These are phyloP conservation scores for Girardia tigrina DNA, from an alignment of 2,888 invertebrate genomes.

Conservation along the genomic window DNA sequence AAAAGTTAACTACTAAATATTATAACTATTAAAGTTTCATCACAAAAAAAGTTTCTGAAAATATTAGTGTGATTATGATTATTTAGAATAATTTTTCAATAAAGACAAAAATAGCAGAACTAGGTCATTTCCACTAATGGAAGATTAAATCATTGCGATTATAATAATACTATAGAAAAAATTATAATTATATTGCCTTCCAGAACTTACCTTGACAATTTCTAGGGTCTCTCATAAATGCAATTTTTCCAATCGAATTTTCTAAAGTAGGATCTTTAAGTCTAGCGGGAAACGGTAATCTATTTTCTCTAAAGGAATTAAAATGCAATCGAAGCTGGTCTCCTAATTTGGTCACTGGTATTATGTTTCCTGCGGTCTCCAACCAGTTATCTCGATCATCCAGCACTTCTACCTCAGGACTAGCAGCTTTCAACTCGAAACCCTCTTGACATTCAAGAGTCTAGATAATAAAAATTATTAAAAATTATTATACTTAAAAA, in stretches of 20 bases:
- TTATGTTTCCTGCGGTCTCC: slow-evolving; percentile 87
- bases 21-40: no score
- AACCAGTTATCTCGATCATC: slow-evolving; percentile 84
- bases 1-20: no score
- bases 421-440: slow-evolving; percentile 36
- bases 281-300: slow-evolving; percentile 75
- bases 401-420: slow-evolving; percentile 50
- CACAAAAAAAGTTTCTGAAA: no score
- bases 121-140: no score
- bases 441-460: slow-evolving; percentile 37
- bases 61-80: no score
- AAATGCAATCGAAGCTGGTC: slow-evolving; percentile 85
- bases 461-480: slow-evolving; percentile 1
- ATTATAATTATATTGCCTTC: no score
- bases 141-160: no score
- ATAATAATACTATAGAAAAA: no score
- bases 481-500: background rate
- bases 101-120: no score
- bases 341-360: slow-evolving; percentile 82
- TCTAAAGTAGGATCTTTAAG: slow-evolving; percentile 34
- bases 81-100: no score
- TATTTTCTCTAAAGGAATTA: slow-evolving; percentile 87
- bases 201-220: slow-evolving; percentile 25
- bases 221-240: slow-evolving; percentile 91
- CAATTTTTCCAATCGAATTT: slow-evolving; percentile 64